Evolutionary conservation across 1,140 invertebrate species (phyloP), one percentile per base, ranked within the genome.

Genomic region (Drosophila lowei): DNA sequence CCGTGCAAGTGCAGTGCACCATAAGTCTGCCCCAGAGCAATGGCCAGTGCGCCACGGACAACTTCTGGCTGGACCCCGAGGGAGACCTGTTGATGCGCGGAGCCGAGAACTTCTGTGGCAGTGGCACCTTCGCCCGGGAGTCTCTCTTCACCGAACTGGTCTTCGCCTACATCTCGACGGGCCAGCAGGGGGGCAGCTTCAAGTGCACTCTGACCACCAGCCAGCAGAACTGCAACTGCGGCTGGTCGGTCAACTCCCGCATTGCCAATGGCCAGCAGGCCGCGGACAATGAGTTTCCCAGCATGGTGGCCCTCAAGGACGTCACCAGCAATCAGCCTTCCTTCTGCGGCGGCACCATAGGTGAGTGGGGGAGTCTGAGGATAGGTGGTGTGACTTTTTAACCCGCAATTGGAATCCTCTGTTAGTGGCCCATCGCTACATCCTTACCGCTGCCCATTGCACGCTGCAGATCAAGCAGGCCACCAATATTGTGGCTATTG

Each of bases 91-190:
- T 89, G 11, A 72, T 91, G 73, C 79, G 81, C 5, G 50, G 54
- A 4, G 72, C 85, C 1, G 90, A 91, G 18, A 89, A 90, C 34
- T 88, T 91, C 50, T 91, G 90, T 8, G 90, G 90, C 15, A 52
- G 16, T 3, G 90, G 90, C 6, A 47, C 34, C 41, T 56, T 91
- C n/a, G n/a, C 18, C 0, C 15, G 90, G 1, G 72, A 80, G 8
- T 90, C 89, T 0, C 60, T 91, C 0, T 91, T 91, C 65, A 71
- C 68, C 0, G 80, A 77, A 7, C 1, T 90, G 3, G 70, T 77
- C 9, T 68, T 91, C 13, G 77, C 85, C 43, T 91, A 91, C 42
- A 80, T 74, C 11, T 91, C 90, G 0, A 74, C 67, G 1, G 42
- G 58, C 15, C 55, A 58, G 0, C 49, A 18, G 7, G 11, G 56